Conservation (phyloP, 2,113 vertebrate species). For the Etia nguti region DNA sequence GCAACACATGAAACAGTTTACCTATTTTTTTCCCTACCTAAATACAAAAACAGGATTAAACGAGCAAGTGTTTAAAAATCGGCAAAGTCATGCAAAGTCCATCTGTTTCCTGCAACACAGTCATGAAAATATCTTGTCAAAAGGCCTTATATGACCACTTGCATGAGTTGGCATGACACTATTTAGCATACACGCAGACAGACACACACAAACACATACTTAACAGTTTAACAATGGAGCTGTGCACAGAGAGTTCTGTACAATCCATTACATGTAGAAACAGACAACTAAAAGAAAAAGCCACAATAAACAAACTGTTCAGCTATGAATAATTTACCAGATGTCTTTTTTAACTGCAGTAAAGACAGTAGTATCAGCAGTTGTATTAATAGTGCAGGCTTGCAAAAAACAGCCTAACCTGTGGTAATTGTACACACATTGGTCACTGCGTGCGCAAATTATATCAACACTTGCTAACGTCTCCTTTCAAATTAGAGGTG, state of each 20-base stretch:
- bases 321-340: neutral
- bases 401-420: neutral
- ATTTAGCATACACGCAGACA: slow-evolving; percentile 6
- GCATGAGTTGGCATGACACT: slow-evolving; percentile 9
- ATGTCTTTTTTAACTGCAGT: neutral
- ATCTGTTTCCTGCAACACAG: neutral
- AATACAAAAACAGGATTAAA: neutral
- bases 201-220: neutral
- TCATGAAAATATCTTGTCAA: neutral
- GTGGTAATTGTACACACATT: neutral
- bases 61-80: neutral
- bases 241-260: neutral
- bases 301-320: neutral
- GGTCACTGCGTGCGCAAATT: neutral
- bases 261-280: neutral
- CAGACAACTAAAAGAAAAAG: neutral
- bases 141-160: neutral
- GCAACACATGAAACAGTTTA: neutral
- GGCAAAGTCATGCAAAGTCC: neutral
- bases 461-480: neutral
- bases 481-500: neutral
- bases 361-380: neutral
- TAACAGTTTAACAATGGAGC: neutral
- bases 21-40: neutral
- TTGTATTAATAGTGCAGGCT: neutral